Evolutionary conservation across 1,140 invertebrate species (phyloP), one percentile per base, ranked within the genome.

Genomic region (Armadillidium nasatum): DNA sequence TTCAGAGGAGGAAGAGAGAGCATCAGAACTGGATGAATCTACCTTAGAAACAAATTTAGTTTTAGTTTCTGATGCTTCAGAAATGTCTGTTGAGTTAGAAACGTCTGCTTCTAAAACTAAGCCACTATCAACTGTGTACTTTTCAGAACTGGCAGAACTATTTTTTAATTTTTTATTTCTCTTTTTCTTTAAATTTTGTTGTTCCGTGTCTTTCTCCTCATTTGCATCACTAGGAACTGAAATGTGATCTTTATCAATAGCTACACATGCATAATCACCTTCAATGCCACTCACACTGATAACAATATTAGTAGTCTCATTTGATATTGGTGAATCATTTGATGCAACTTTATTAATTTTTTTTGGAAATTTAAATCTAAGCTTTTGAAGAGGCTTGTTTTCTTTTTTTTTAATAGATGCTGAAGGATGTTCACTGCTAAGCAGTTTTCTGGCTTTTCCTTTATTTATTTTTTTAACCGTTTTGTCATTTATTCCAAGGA

Each of bases 241-340:
- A 19, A 60, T 60, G 19, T 60, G 50, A 60, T 60, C 50, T 60
- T 60, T 60, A 60, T 60, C 50, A 60, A 60, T 7, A 60, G 50
- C 50, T 19, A 60, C 11, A 19, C 50, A 60, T 2, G 50, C 50
- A 60, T 60, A 60, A 60, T 60, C 50, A 15, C 50, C 50, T 19
- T 60, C 50, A 60, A 60, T 60, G 11, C 50, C 50, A 60, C 50
- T 60, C 3, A 60, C 50, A 60, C 50, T 60, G 19, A 60, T 60
- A 15, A 60, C 50, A 60, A 60, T 33, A 60, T 60, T 60, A 15
- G 50, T 60, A 13, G 50, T 60, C 7, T 60, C 50, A 60, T 13
- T 60, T 19, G 50, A 13, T 13, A 60, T 60, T 15, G 50, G 50
- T 4, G 50, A 13, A 19, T 60, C 50, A 13, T 60, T 60, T 2